Conservation (phyloP, 1,140 invertebrate genomes). For the Trigoniulus corallinus region DNA sequence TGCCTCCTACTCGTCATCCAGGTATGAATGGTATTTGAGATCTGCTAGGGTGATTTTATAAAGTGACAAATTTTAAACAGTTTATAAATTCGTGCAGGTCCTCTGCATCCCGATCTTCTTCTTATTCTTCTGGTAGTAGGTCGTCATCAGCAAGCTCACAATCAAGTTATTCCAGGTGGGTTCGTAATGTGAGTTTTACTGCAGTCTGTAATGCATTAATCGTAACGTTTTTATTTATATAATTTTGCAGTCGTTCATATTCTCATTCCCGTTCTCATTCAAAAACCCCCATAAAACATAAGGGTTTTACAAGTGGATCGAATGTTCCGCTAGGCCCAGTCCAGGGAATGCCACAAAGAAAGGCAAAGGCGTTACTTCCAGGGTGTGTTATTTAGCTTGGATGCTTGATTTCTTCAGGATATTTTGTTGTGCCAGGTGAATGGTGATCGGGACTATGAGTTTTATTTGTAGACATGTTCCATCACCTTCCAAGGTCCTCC, state of each 20-base stretch:
- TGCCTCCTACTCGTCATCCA: slow-evolving; percentile 21
- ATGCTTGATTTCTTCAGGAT: too few relatives aligned
- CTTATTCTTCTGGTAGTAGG: slow-evolving; percentile 19
- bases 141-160: slow-evolving; percentile 22
- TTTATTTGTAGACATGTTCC: too few relatives aligned
- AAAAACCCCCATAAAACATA: background rate
- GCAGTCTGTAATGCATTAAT: background rate
- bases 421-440: too few relatives aligned
- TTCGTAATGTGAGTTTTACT: background rate
- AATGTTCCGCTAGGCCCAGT: too few relatives aligned
- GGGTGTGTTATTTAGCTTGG: too few relatives aligned
- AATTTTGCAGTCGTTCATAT: slow-evolving; percentile 26
- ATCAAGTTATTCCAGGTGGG: slow-evolving; percentile 5
- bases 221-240: slow-evolving; percentile 11
- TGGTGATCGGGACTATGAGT: too few relatives aligned
- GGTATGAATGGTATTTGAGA: slow-evolving; percentile 4
- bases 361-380: too few relatives aligned
- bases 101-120: slow-evolving; percentile 21
- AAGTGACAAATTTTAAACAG: background rate
- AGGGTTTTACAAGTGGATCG: too few relatives aligned
- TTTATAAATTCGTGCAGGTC: slow-evolving; percentile 12
- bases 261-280: slow-evolving; percentile 19
- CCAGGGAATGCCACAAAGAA: too few relatives aligned
- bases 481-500: too few relatives aligned
- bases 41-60: too few relatives aligned